Conservation (phyloP, 2,113 vertebrate genomes). For the Tetrax tetrax region DNA sequence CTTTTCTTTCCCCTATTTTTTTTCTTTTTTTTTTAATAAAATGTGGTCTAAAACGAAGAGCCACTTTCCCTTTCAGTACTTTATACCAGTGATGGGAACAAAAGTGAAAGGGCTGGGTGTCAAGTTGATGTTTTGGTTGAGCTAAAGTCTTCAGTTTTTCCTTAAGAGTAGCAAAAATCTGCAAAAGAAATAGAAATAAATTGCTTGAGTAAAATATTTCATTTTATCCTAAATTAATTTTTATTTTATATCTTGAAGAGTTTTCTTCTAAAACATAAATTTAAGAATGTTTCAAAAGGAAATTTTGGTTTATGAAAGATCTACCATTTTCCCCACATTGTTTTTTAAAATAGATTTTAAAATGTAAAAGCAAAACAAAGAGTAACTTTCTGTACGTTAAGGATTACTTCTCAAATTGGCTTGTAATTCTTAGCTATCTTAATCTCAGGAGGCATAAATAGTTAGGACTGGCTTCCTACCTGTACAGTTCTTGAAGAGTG, state of each 20-base stretch:
- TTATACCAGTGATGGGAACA: not conserved
- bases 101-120: not conserved
- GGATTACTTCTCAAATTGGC: not conserved
- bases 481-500: not conserved
- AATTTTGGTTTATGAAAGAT: accelerated
- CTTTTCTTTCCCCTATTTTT: not conserved
- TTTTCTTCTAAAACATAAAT: not conserved
- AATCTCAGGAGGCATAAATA: not conserved
- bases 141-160: accelerated
- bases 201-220: not conserved
- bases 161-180: not conserved
- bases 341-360: not conserved
- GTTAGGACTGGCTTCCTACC: not conserved
- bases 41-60: not conserved
- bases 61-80: not conserved
- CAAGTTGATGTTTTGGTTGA: not conserved
- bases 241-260: not conserved
- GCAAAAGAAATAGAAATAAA: not conserved
- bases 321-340: accelerated
- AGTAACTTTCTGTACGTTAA: not conserved
- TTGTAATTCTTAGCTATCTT: not conserved
- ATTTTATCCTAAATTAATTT: not conserved
- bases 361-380: not conserved
- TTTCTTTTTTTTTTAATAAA: not conserved
- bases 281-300: not conserved